Evolutionary conservation across 2,888 invertebrate genomes (phyloP).

Genomic region (Serrognathus titanus): DNA sequence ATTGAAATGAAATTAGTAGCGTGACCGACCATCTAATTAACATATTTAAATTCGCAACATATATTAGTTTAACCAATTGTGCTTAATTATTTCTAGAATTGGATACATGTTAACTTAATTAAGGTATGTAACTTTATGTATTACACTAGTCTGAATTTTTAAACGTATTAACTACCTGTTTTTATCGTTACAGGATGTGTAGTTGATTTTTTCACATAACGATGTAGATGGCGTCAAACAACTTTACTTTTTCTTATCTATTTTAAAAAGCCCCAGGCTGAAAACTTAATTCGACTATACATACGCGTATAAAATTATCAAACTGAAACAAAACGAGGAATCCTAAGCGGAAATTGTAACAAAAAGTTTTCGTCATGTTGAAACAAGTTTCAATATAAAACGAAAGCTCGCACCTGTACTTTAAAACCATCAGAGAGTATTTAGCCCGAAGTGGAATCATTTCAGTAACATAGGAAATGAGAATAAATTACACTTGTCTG

Average conservation of each 20-base stretch:
- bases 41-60: not conserved
- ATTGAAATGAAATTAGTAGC: not conserved
- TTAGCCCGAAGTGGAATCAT: too few species aligned
- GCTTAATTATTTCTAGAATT: not conserved
- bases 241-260: slow-evolving; percentile 2
- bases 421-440: too few species aligned
- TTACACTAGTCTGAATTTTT: not conserved
- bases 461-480: too few species aligned
- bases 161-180: slow-evolving; percentile 2
- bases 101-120: not conserved
- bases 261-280: not conserved
- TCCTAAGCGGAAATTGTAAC: too few species aligned
- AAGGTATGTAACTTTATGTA: not conserved
- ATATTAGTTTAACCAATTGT: not conserved
- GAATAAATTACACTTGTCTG: too few species aligned
- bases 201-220: not conserved
- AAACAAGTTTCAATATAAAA: too few species aligned
- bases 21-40: not conserved
- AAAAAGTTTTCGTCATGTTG: too few species aligned
- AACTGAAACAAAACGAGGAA: too few species aligned
- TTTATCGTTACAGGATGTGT: slow-evolving; percentile 2
- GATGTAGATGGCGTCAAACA: not conserved
- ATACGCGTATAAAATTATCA: too few species aligned
- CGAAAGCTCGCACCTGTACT: too few species aligned
- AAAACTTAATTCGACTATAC: not conserved